A percentile compares a stretch with the other conserved stretches of the same genome.
These are phyloP conservation scores for Channa argus DNA, from an alignment of 2,113 vertebrate species.

Conservation along the genomic window DNA sequence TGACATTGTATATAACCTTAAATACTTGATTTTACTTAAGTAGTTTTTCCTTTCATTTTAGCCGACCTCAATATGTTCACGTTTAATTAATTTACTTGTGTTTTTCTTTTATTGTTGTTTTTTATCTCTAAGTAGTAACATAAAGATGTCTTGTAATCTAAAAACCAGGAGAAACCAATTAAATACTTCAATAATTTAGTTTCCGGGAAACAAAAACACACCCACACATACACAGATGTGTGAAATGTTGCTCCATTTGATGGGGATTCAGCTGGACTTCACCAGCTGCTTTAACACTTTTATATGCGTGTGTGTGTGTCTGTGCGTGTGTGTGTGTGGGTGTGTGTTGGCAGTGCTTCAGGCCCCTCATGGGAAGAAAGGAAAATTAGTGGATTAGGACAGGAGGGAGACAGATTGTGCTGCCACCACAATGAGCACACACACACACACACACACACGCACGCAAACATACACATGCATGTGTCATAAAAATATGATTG, in stretches of 20 bases:
- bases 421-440: slow-evolving; percentile 16
- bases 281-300: slow-evolving; percentile 40
- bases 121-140: no score
- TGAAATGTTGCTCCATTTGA: slow-evolving; percentile 41
- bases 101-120: not conserved
- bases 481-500: not conserved
- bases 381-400: slow-evolving; percentile 71
- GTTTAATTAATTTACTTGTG: not conserved
- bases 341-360: slow-evolving; percentile 61
- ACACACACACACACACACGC: not conserved
- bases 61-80: no score
- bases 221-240: slow-evolving; percentile 40
- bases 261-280: slow-evolving; percentile 26
- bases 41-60: not conserved
- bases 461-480: no score
- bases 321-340: slow-evolving; percentile 33
- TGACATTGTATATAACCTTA: no score
- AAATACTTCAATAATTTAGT: not conserved
- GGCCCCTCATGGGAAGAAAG: slow-evolving; percentile 47
- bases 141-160: not conserved
- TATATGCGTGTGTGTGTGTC: slow-evolving; percentile 6
- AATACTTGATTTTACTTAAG: no score
- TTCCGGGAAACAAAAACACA: slow-evolving; percentile 4
- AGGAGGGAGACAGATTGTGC: slow-evolving; percentile 50
- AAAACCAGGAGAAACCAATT: not conserved